Conservation (phyloP, 1,140 invertebrate species). For the Drosophila gunungcola region DNA sequence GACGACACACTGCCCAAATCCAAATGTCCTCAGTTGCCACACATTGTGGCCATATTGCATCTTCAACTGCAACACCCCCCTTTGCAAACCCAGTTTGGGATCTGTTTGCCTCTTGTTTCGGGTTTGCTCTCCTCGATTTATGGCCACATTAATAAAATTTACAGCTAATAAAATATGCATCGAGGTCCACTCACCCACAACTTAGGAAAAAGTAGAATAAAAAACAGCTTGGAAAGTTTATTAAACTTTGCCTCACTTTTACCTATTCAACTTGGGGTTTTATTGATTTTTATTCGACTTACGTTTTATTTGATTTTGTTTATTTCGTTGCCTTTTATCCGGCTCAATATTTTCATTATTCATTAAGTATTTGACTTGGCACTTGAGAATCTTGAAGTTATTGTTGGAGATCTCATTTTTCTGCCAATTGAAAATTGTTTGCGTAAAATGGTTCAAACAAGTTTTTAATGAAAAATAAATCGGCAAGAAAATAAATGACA, state of each 20-base stretch:
- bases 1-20: slow-evolving; percentile 80
- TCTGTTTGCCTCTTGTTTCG: slow-evolving; percentile 65
- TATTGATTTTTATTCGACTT: slow-evolving; percentile 43
- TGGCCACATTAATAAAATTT: slow-evolving; percentile 82
- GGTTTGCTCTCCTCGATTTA: slow-evolving; percentile 65
- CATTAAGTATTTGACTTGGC: slow-evolving; percentile 54
- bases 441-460: background rate
- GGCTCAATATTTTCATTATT: slow-evolving; percentile 54
- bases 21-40: slow-evolving; percentile 71
- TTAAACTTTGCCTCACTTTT: slow-evolving; percentile 37
- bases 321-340: slow-evolving; percentile 21
- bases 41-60: slow-evolving; percentile 47
- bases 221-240: slow-evolving; percentile 29
- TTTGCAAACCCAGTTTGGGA: slow-evolving; percentile 37
- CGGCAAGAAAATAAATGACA: background rate
- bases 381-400: slow-evolving; percentile 44
- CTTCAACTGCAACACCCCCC: background rate
- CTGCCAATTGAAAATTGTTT: slow-evolving; percentile 19
- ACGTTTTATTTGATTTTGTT: slow-evolving; percentile 44
- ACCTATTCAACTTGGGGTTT: slow-evolving; percentile 26
- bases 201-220: slow-evolving; percentile 9
- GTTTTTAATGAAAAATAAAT: background rate
- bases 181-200: slow-evolving; percentile 64
- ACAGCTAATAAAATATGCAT: slow-evolving; percentile 82
- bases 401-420: slow-evolving; percentile 33